Conservation (phyloP, 1,140 invertebrate species). For the Palaemon carinicauda region DNA sequence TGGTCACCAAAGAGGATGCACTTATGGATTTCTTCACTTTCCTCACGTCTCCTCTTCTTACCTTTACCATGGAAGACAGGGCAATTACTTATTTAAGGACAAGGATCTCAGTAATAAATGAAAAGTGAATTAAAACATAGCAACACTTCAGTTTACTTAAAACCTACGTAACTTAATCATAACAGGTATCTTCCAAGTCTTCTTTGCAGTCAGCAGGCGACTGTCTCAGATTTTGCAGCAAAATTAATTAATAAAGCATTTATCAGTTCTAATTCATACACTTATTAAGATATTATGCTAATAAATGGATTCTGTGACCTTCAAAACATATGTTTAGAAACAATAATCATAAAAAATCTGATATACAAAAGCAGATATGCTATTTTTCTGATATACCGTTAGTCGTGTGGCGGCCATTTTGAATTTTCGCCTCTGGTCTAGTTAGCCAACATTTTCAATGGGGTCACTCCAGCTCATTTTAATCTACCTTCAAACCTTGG, state of each 20-base stretch:
- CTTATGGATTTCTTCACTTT: background rate
- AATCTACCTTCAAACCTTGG: too few species aligned
- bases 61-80: background rate
- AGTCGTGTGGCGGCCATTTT: too few species aligned
- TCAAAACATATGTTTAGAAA: too few species aligned
- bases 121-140: too few species aligned
- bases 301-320: background rate
- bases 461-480: too few species aligned
- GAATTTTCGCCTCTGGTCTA: too few species aligned
- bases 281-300: background rate
- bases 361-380: too few species aligned
- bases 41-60: background rate
- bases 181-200: background rate
- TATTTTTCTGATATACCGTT: too few species aligned
- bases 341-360: too few species aligned
- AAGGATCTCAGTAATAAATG: background rate
- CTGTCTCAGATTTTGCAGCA: background rate
- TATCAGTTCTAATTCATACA: background rate
- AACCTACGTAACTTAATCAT: background rate
- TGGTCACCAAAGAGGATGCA: background rate
- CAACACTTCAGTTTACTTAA: background rate
- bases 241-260: too few species aligned
- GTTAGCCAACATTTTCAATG: too few species aligned
- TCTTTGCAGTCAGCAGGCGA: background rate
- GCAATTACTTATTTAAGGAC: background rate